These are phyloP conservation scores for Acanthacorydalis orientalis DNA, from an alignment of 2,888 invertebrate genomes.

Conservation along the genomic window DNA sequence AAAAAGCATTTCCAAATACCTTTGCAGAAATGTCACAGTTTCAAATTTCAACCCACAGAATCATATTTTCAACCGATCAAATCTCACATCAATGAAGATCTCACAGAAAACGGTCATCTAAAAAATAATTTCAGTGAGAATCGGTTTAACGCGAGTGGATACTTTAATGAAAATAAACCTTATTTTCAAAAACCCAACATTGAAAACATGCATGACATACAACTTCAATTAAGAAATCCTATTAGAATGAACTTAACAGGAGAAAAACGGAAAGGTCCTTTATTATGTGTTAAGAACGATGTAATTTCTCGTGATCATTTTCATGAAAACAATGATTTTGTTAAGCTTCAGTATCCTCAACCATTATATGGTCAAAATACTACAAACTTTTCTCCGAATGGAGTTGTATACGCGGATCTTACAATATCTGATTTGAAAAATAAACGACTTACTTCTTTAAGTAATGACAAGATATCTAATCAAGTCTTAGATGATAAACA, in stretches of 20 bases:
- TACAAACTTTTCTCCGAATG: slow-evolving; percentile 16
- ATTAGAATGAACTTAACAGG: slow-evolving; percentile 1
- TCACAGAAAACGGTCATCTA: slow-evolving; percentile 6
- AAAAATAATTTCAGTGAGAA: slow-evolving; percentile 5
- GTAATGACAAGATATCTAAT: slow-evolving; percentile 10
- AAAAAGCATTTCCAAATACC: slow-evolving; percentile 48
- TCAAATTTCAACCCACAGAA: slow-evolving; percentile 30
- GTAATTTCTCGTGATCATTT: slow-evolving; percentile 13
- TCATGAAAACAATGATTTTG: slow-evolving; percentile 22
- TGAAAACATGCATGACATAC: slow-evolving; percentile 1
- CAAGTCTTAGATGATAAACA: slow-evolving; percentile 7
- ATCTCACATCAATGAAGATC: slow-evolving; percentile 33
- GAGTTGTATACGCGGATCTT: slow-evolving; percentile 29
- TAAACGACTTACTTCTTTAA: slow-evolving; percentile 13
- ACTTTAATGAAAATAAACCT: slow-evolving; percentile 1
- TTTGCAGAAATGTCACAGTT: slow-evolving; percentile 46
- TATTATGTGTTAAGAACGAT: slow-evolving; percentile 7
- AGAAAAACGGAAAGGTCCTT: slow-evolving; percentile 5
- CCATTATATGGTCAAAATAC: slow-evolving; percentile 18
- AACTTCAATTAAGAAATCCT: slow-evolving; percentile 5
- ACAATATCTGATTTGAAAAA: slow-evolving; percentile 22
- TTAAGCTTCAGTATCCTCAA: slow-evolving; percentile 27
- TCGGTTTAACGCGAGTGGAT: slow-evolving; percentile 3
- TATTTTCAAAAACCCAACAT: slow-evolving; percentile 3
- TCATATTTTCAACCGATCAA: slow-evolving; percentile 49